Evolutionary conservation across 2,113 vertebrate species (phyloP).

Genomic region (Catagonus wagneri): DNA sequence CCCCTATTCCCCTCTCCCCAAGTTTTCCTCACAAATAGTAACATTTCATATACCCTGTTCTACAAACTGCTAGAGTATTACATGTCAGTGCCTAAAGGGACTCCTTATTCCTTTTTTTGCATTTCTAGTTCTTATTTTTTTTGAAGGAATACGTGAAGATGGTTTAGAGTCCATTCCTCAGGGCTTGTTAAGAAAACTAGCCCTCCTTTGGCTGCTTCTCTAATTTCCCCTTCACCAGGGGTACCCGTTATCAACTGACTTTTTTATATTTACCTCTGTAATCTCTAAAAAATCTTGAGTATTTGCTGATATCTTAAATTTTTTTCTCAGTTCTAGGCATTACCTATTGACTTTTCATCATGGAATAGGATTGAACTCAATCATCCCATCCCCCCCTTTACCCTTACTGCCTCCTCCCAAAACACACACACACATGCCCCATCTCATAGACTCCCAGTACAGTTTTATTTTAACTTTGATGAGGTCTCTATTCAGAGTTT

Average conservation of each 20-base stretch:
- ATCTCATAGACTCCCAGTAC: not conserved
- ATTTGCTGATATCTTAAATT: not conserved
- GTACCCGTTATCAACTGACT: not conserved
- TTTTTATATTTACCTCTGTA: not conserved
- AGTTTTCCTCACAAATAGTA: not conserved
- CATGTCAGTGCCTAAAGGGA: not conserved
- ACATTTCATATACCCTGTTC: rapidly evolving
- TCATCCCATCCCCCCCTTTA: not conserved
- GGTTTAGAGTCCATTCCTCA: not conserved
- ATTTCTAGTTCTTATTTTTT: not conserved
- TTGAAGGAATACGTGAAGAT: not conserved
- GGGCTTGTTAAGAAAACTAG: not conserved
- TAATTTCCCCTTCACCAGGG: not conserved
- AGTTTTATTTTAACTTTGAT: not conserved
- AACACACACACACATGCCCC: rapidly evolving
- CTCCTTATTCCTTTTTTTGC: not conserved
- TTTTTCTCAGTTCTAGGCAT: not conserved
- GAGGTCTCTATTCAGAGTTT: not conserved
- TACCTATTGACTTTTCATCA: not conserved
- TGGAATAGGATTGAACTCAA: not conserved
- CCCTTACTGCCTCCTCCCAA: not conserved
- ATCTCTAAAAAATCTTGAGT: not conserved
- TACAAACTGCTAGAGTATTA: not conserved
- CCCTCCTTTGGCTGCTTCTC: not conserved
- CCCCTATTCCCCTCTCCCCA: too few species aligned